phyloP scores from a whole-genome alignment of 2,113 vertebrate species.

The Thinocorus orbignyianus region DNA sequence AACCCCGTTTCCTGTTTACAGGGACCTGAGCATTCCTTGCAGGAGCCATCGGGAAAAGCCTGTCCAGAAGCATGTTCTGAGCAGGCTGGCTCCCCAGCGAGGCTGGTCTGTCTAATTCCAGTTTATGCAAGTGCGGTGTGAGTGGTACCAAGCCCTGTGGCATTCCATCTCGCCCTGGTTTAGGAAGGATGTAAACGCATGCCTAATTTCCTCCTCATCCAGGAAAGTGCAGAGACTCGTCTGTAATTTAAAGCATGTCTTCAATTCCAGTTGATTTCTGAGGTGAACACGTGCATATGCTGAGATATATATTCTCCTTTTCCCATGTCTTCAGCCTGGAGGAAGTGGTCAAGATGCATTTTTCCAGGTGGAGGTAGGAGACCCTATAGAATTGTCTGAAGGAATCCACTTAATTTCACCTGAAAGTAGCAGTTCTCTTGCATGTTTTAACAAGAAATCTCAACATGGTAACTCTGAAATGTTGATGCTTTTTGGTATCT shows the following conservation, averaged over 20 bases:
- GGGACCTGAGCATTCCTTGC: fast-evolving
- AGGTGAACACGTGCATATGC: neutral
- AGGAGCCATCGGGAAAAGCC: fast-evolving
- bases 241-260: neutral
- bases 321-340: neutral
- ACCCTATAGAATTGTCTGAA: neutral
- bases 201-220: neutral
- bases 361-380: neutral
- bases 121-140: neutral
- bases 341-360: neutral
- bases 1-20: neutral
- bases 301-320: neutral
- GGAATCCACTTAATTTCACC: neutral
- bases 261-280: neutral
- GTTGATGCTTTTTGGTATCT: neutral
- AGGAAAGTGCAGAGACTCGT: neutral
- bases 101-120: neutral
- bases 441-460: neutral
- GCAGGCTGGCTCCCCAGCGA: neutral
- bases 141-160: neutral
- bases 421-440: neutral
- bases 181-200: neutral
- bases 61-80: neutral
- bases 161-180: neutral
- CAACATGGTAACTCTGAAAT: neutral